Evolutionary conservation across 2,797 vertebrate species (phyloP), one percentile per base, ranked within the genome.

Genomic region (Mormyrops attenuatus): DNA sequence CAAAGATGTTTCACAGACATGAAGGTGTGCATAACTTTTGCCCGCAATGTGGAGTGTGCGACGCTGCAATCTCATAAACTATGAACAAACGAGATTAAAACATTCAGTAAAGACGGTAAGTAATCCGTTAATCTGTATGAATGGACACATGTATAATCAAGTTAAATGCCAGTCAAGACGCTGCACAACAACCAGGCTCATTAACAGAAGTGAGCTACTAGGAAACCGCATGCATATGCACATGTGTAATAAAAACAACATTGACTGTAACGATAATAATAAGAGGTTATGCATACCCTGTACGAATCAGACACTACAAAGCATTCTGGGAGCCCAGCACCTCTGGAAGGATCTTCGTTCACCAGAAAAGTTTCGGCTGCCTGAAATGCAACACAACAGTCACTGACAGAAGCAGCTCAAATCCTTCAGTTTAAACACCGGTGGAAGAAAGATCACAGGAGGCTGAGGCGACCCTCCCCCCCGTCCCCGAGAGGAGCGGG

Each of bases 271-370:
- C 22, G 85, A 77, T 85, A 89, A 38, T 90, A 86, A 89, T 73
- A 89, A 77, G 85, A 88, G 38, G 17, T 87, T n/a, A 89, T 89
- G 94, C 95, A 91, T 96, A 97, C 96, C 96, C 96, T 95, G 95
- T 97, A 97, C 91, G 96, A 97, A 95, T 97, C 96, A 92, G 96
- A 96, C 90, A 97, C 96, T 93, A 97, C 96, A 94, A 96, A 97
- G 95, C 96, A 97, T 93, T 97, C 96, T 92, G 96, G 96, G 94
- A 96, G 96, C 93, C 96, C 96, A 90, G 95, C 95, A 93, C 95
- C 96, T 96, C 96, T 95, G 95, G 95, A 95, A 89, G 95, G 95
- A 92, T 97, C 96, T 94, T 97, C 96, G 85, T 95, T 97, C 95
- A 96, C 95, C 95, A 97, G 95, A 94, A 96, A 97, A 92, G 94